Percentiles rank a stretch among this genome's conserved stretches.
These are phyloP conservation scores for rabbit (Oryctolagus cuniculus) DNA, from an alignment of 2,113 vertebrate species.

Conservation along the genomic window mOryCun1.1 NC_091450.1:23576501-23577000, in stretches of 20 bases:
- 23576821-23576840: not conserved
- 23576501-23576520: slow-evolving; percentile 58
- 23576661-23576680: slow-evolving; percentile 61
- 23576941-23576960: not conserved
- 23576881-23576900: slow-evolving; percentile 29
- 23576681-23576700: slow-evolving; percentile 6
- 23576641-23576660: not conserved
- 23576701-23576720: slow-evolving; percentile 2
- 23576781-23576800: slow-evolving; percentile 62
- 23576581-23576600: not conserved
- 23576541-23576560: slow-evolving; percentile 50
- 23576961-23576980: not conserved
- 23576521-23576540: slow-evolving; percentile 71
- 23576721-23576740: not conserved
- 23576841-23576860: not conserved
- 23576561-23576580: slow-evolving; percentile 45
- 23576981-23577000: too few species aligned
- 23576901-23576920: not conserved
- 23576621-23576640: slow-evolving; percentile 54
- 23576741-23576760: slow-evolving; percentile 4
- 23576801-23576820: not conserved
- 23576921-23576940: slow-evolving; percentile 24
- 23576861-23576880: slow-evolving; percentile 12
- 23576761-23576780: slow-evolving; percentile 36
- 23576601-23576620: slow-evolving; percentile 3